These are phyloP conservation scores for Drosophila bunnanda DNA, from an alignment of 2,888 invertebrate genomes.

Conservation along the genomic window DNA sequence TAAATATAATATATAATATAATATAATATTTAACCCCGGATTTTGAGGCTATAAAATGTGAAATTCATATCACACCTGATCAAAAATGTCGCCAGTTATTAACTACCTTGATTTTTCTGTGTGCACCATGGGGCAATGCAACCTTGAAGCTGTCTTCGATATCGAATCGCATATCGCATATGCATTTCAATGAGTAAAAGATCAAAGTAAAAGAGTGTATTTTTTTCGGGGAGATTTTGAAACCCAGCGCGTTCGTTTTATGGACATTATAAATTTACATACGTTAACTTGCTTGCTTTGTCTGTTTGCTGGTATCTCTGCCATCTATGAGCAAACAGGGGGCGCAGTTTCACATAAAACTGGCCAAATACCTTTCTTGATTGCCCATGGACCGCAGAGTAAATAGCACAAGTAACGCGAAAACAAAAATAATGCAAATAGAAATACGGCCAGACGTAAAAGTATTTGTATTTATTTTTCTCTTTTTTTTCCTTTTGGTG, in stretches of 20 bases:
- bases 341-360: constrained; percentile 47
- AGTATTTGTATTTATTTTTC: constrained; percentile 16
- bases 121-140: constrained; percentile 52
- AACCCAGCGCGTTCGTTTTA: constrained; percentile 56
- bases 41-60: background rate
- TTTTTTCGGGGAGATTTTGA: constrained; percentile 58
- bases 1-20: background rate
- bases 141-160: constrained; percentile 67
- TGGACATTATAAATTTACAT: constrained; percentile 65
- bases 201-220: constrained; percentile 36
- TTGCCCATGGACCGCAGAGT: constrained; percentile 65
- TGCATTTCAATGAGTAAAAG: constrained; percentile 57
- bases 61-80: background rate
- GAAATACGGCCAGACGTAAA: constrained; percentile 37
- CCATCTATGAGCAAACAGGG: constrained; percentile 46
- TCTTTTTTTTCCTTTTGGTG: constrained; percentile 22
- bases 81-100: too few species aligned
- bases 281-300: constrained; percentile 23
- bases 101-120: background rate
- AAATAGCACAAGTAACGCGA: constrained; percentile 59
- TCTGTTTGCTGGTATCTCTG: constrained; percentile 34
- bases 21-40: background rate
- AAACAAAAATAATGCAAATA: constrained; percentile 46
- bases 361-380: constrained; percentile 66
- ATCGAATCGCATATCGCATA: constrained; percentile 47